phyloP scores from a whole-genome alignment of 2,797 vertebrate species.

The Spinus olivaceus region DNA sequence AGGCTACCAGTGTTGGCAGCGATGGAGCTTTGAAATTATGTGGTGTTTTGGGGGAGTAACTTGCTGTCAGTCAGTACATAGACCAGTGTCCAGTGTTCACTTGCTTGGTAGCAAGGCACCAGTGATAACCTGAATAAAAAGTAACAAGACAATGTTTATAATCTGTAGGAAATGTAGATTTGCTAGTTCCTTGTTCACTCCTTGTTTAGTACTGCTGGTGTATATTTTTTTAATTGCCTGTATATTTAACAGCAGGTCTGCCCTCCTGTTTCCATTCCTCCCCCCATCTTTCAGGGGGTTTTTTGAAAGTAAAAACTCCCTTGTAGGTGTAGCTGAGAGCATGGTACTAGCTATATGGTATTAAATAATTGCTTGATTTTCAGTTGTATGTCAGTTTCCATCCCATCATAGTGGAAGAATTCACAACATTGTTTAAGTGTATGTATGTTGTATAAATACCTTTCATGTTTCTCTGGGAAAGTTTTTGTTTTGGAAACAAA shows the following conservation, averaged over 20 bases:
- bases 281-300: fast-evolving
- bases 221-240: fast-evolving
- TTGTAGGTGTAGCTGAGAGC: neutral
- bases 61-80: neutral
- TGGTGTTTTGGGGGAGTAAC: neutral
- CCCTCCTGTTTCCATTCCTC: neutral
- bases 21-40: neutral
- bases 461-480: neutral
- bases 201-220: fast-evolving
- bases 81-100: neutral
- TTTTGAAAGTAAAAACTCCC: neutral
- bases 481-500: neutral
- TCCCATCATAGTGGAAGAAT: neutral
- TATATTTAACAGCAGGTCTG: neutral
- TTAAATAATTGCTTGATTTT: neutral
- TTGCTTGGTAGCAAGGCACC: neutral
- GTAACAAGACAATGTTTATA: neutral
- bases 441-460: neutral
- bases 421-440: neutral
- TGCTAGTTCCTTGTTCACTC: neutral
- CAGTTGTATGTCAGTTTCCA: neutral
- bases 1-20: neutral
- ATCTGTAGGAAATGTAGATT: neutral
- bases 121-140: neutral
- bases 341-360: neutral